Evolutionary conservation across 2,888 invertebrate species (phyloP), one percentile per base, ranked within the genome.

Genomic region (Chironomus tentans): DNA sequence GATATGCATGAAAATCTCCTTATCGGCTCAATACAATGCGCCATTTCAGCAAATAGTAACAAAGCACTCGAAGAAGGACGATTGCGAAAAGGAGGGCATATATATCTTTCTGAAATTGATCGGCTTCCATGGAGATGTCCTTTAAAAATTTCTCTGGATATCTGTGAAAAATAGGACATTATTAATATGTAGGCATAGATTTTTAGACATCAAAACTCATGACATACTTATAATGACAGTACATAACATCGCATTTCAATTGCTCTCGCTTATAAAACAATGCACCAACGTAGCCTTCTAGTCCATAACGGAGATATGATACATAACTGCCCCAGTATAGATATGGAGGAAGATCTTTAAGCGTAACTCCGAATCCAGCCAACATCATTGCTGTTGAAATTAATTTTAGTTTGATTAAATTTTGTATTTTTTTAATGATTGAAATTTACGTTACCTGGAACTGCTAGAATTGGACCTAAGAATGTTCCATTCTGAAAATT

Each of bases 351-450:
- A 97, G 87, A 82, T 97, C 96, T 0, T 91, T 87, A 47, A 97
- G 86, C 1, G 93, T 92, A 6, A 97, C 96, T 18, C 97, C 97
- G 83, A 97, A 97, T 0, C 97, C 97, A 75, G 96, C 95, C 82
- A 97, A 97, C 91, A 97, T 93, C 91, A 98, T 94, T 87, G 97
- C 91, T 0, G 97, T 28, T 28, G 2, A 65, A 21, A 18, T 1
- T 21, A 15, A 18, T 4, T 10, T 65, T 65, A 15, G 3, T 15
- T 50, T 50, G 15, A 50, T 65, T 13, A 13, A 21, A 12, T 65
- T 65, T 18, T 62, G 2, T 62, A 2, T 1, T 7, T 15, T 3
- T 50, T 15, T 15, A 10, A 15, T 3, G 13, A 50, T 50, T 50
- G 4, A 10, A 1, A 50, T 62, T 21, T 6, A 65, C 22, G 1